Percentiles rank a stretch among this genome's conserved stretches.
phyloP scores from a whole-genome alignment of 2,888 invertebrate species.

The Pseudococcus viburni region DNA sequence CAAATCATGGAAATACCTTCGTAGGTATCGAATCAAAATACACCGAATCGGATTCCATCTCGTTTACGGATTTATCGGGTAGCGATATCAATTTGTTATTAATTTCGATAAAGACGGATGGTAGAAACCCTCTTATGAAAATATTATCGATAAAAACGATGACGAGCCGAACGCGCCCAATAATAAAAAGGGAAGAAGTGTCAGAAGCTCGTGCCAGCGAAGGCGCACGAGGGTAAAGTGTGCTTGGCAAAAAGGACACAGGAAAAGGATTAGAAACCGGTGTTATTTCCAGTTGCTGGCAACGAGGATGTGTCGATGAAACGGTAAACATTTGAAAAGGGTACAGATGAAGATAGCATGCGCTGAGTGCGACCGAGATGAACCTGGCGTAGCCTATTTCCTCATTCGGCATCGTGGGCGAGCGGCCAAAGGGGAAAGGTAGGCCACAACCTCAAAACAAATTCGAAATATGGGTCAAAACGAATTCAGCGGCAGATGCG shows the following conservation, averaged over 20 bases:
- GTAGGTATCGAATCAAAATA: neutral
- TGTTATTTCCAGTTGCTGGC: conserved; percentile 58
- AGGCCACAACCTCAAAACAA: conserved; percentile 51
- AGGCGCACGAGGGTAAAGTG: conserved; percentile 58
- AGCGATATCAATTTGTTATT: conserved; percentile 39
- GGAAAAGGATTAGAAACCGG: conserved; percentile 54
- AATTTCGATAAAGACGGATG: conserved; percentile 39
- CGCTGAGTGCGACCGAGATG: neutral
- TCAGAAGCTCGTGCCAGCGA: conserved; percentile 52
- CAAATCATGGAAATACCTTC: neutral
- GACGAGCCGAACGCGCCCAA: neutral
- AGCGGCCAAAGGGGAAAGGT: neutral
- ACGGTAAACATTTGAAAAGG: conserved; percentile 51
- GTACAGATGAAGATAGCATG: conserved; percentile 27
- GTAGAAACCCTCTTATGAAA: conserved; percentile 52
- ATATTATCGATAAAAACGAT: conserved; percentile 61
- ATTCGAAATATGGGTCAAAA: conserved; percentile 57
- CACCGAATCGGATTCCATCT: neutral
- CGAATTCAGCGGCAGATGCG: conserved; percentile 50
- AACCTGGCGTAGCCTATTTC: conserved; percentile 20
- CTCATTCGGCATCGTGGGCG: conserved; percentile 20
- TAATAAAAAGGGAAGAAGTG: conserved; percentile 45
- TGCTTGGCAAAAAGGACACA: conserved; percentile 15
- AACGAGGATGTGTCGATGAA: conserved; percentile 44
- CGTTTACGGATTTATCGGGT: neutral